Conservation (phyloP, 2,797 vertebrate species). For the Danio aesculapii region DNA sequence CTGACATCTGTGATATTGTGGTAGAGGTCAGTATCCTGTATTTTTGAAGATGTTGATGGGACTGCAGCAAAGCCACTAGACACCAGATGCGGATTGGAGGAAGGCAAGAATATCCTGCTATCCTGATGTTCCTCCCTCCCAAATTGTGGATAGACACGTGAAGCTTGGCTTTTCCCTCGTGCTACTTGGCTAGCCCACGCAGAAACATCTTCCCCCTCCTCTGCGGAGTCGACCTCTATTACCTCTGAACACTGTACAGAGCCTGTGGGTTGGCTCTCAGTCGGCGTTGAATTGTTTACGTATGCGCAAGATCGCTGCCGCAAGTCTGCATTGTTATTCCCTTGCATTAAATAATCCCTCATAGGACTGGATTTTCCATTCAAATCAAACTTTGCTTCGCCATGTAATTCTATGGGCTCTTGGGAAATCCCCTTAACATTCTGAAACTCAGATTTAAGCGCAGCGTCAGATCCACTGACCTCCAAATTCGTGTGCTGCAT, state of each 20-base stretch:
- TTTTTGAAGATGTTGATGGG: slow-evolving; percentile 64
- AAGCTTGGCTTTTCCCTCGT: slow-evolving; percentile 38
- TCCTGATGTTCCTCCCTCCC: slow-evolving; percentile 37
- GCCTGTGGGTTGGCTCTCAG: slow-evolving; percentile 35
- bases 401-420: slow-evolving; percentile 56
- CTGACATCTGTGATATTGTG: slow-evolving; percentile 52
- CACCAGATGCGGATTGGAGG: slow-evolving; percentile 31
- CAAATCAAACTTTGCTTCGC: slow-evolving; percentile 65
- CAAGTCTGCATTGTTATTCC: slow-evolving; percentile 46
- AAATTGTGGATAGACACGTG: slow-evolving; percentile 27
- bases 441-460: slow-evolving; percentile 74
- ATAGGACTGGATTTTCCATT: slow-evolving; percentile 56
- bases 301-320: slow-evolving; percentile 67
- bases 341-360: slow-evolving; percentile 67
- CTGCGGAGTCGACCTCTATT: slow-evolving; percentile 64
- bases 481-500: slow-evolving; percentile 68
- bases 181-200: slow-evolving; percentile 53
- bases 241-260: slow-evolving; percentile 48
- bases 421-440: slow-evolving; percentile 52
- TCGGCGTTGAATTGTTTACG: slow-evolving; percentile 30
- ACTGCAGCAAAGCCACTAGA: slow-evolving; percentile 62
- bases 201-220: slow-evolving; percentile 56
- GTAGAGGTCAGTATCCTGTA: slow-evolving; percentile 63
- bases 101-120: slow-evolving; percentile 34
- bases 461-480: slow-evolving; percentile 84